Evolutionary conservation across 53 echinoderm and acorn worm species (phyloP), one percentile per base, ranked within the genome.

Genomic region (Luidia sarsii): DNA sequence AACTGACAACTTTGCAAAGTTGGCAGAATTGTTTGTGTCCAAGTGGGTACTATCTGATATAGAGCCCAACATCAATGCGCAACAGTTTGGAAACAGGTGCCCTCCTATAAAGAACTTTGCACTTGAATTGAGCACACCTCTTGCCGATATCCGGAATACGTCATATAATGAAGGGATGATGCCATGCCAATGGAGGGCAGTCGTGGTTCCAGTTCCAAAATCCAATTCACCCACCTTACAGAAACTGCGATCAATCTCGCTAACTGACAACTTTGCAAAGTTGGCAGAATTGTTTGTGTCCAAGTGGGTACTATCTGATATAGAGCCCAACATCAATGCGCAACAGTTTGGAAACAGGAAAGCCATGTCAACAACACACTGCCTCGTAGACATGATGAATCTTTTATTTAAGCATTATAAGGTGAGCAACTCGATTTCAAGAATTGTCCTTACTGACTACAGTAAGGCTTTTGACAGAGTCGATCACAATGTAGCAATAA

Each of bases 261-360:
- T n/a, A n/a, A n/a, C n/a, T n/a, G n/a, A n/a, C n/a, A n/a, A n/a
- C n/a, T n/a, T n/a, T n/a, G n/a, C n/a, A n/a, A n/a, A n/a, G n/a
- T n/a, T n/a, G n/a, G n/a, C n/a, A n/a, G n/a, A n/a, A n/a, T n/a
- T n/a, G 35, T 81, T 81, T 36, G 51, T 81, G 1, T 64, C 66
- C 48, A 48, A 49, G 50, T 81, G 81, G 81, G 25, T 66, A 1
- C 8, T 64, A 3, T 33, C 37, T 15, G 81, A 81, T 23, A 81
- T 81, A 1, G 66, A 64, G 36, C 19, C 21, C 28, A 13, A 16
- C 15, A 48, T 79, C 20, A 46, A 62, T 29, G 29, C 79, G 2
- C 60, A 79, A 2, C 63, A 79, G 43, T 79, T 57, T 79, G 79
- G 79, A 11, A 79, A 79, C 51, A 60, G 79, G 33, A 60, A 60